Base-by-base conservation (phyloP, 2,113 vertebrate genomes). In the Thomomys bottae region DNA sequence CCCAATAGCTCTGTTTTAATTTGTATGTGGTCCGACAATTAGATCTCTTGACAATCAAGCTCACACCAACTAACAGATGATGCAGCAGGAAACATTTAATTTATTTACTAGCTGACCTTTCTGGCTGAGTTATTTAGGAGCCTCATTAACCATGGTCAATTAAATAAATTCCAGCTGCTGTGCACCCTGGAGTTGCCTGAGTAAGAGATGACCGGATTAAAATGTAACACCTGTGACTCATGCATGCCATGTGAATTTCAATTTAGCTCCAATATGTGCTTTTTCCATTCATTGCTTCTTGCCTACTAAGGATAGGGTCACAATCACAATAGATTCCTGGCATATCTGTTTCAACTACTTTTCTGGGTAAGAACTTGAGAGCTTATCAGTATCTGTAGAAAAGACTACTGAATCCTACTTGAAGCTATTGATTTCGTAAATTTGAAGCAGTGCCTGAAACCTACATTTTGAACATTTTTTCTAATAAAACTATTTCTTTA, bases 121-220 rank as follows among this genome's bases (percentile, higher is more conserved):
- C 90, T 64, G 77, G 88, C 75, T 82, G 61, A 94, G 70, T 85
- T 95, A 81, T 93, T 84, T 84, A 72, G 83, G 17, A 90, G 90
- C 67, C 87, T 95, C 94, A 93, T 95, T 95, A 95, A 95, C 90
- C 88, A 96, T 70, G 36, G 86, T 95, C 95, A 95, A 94, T 95
- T 96, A 95, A 93, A 84, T 93, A 95, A 96, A 95, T 92, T 95
- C 88, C 90, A 96, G 93, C 86, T 94, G 90, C 90, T 95, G 32
- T 84, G 77, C 76, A 86, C 79, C 34, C 76, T 67, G 67, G 77
- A 90, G 85, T 32, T 93, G 90, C 54, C 76, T 83, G 61, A 66
- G 86, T 88, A 84, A 96, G 80, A 32, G 90, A 92, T 54, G 86
- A 80, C 75, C 70, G 57, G 67, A 77, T n/a, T 88, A 90, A 95